These are phyloP conservation scores for Callyntrura sp. DNA, from an alignment of 2,888 invertebrate species.

Conservation along the genomic window DNA sequence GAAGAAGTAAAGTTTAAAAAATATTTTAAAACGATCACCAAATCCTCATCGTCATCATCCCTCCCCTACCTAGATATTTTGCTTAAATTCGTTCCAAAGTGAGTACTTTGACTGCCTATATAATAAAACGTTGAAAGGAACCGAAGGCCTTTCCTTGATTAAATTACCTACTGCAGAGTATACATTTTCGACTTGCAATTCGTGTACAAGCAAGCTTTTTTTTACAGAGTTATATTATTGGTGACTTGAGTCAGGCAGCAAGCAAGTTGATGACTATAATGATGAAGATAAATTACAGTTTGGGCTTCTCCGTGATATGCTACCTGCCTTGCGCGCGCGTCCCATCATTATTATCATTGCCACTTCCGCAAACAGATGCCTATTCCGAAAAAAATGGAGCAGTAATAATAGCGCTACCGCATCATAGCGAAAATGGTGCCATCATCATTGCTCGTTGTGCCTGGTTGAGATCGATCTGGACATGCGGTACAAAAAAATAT, in stretches of 20 bases:
- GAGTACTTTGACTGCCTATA: too few species aligned
- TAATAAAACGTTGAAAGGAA: too few species aligned
- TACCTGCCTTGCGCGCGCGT: background rate
- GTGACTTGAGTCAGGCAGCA: background rate
- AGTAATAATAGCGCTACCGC: too few species aligned
- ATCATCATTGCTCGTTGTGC: background rate
- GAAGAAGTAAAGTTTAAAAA: background rate
- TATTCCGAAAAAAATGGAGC: too few species aligned
- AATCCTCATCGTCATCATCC: background rate
- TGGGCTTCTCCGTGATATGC: background rate
- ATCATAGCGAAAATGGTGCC: too few species aligned
- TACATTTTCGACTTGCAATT: background rate
- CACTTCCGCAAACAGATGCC: conserved; percentile 34
- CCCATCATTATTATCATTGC: conserved; percentile 5
- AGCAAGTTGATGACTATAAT: background rate
- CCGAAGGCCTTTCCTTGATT: too few species aligned
- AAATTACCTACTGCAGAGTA: background rate
- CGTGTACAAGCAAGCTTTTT: too few species aligned
- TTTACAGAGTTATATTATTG: too few species aligned
- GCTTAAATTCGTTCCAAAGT: too few species aligned
- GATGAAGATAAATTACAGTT: background rate
- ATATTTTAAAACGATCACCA: conserved; percentile 22
- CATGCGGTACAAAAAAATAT: background rate
- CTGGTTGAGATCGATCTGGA: conserved; percentile 10
- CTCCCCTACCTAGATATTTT: too few species aligned